A percentile compares a stretch with the other conserved stretches of the same genome.
Evolutionary conservation across 2,113 vertebrate species (phyloP).

Genomic region (Ranitomeya variabilis): DNA sequence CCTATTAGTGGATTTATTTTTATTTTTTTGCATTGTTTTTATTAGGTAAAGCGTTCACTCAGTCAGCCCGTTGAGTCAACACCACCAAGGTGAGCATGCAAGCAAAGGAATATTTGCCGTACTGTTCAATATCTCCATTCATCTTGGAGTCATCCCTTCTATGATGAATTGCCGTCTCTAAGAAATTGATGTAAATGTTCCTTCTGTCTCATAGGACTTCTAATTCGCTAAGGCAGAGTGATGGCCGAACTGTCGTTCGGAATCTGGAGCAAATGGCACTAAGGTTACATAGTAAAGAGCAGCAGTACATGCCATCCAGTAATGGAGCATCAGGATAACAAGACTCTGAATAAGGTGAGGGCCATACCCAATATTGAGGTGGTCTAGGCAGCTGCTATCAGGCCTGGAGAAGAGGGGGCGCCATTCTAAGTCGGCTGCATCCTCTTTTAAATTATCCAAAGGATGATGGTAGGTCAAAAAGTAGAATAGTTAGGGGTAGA

Average conservation of each 20-base stretch:
- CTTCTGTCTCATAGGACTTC: not conserved
- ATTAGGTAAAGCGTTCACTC: conserved; percentile 58
- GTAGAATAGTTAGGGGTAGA: too few relatives aligned
- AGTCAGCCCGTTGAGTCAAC: conserved; percentile 56
- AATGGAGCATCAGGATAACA: not conserved
- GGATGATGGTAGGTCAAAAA: too few relatives aligned
- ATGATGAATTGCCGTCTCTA: not conserved
- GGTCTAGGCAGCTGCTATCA: not conserved
- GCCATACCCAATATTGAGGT: not conserved
- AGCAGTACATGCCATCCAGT: not conserved
- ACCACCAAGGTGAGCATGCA: conserved; percentile 53
- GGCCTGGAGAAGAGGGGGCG: not conserved
- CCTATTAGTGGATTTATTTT: not conserved
- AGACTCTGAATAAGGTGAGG: not conserved
- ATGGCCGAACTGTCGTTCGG: conserved; percentile 58
- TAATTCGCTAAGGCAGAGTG: conserved; percentile 1
- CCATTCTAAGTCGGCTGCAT: not conserved
- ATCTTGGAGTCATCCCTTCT: not conserved
- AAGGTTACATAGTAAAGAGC: conserved; percentile 45
- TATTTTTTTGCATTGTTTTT: not conserved
- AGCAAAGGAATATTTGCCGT: not conserved
- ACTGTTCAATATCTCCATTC: not conserved
- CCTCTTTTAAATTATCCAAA: not conserved
- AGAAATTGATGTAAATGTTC: not conserved
- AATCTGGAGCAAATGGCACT: conserved; percentile 63